Base-by-base conservation (phyloP, 2,888 invertebrate species). In the Dromius quadrimaculatus region DNA sequence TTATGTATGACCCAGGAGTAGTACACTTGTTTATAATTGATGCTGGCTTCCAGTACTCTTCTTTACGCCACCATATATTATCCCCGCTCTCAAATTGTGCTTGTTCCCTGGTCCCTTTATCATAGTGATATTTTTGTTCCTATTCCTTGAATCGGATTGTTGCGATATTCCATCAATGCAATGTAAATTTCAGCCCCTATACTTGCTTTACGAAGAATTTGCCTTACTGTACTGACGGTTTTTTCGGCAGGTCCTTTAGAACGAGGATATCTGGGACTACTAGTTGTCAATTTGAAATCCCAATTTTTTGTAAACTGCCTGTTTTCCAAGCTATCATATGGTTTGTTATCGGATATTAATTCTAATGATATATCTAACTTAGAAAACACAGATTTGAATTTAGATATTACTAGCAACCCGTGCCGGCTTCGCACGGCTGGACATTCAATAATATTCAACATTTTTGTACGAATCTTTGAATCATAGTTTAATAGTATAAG, bases 101-200 rank as follows among this genome's bases (percentile, higher is more conserved):
- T 38, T 38, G 38, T 6, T 38, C 8, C 3, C 38, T 38, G 1
- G 38, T 15, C 13, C 38, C 34, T 15, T 6, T 38, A 15, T 38
- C 3, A 38, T 38, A 38, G 5, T 38, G 38, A 1, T 13, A 38
- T 38, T 38, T 38, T n/a, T n/a, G n/a, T n/a, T n/a, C n/a, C n/a
- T n/a, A n/a, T n/a, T n/a, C n/a, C n/a, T n/a, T n/a, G n/a, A n/a
- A n/a, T n/a, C n/a, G n/a, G n/a, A n/a, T n/a, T n/a, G n/a, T n/a
- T n/a, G n/a, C n/a, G n/a, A n/a, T n/a, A n/a, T n/a, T 38, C 38
- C 38, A 38, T 38, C n/a, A 38, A n/a, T 76, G 75, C 13, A 76
- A 54, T 1, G 32, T 22, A n/a, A 5, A 72, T 43, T 66, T 75
- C 74, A 57, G 59, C 72, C 6, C 45, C 45, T 28, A 64, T 65